A percentile compares a stretch with the other conserved stretches of the same genome.
Conservation (phyloP, 2,113 vertebrate genomes). For the Odontophorus gujanensis region DNA sequence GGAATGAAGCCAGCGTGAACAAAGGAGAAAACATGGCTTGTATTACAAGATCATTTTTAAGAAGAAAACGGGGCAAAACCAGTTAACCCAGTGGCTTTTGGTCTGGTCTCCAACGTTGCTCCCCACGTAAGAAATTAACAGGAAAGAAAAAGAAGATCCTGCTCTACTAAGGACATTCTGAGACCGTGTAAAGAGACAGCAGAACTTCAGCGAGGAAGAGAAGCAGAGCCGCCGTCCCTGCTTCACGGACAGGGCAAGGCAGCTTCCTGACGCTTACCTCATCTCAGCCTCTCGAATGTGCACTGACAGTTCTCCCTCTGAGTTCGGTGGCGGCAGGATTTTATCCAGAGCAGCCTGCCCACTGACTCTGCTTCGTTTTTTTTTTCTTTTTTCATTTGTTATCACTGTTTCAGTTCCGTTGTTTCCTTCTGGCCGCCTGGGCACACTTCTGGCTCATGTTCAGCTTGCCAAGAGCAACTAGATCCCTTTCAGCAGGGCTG, state of each 20-base stretch:
- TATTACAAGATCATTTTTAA: neutral
- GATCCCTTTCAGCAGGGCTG: too few species aligned
- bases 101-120: neutral
- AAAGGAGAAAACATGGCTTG: neutral
- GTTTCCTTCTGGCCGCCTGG: neutral
- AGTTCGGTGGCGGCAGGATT: neutral
- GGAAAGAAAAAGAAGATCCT: neutral
- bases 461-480: too few species aligned
- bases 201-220: neutral
- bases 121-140: neutral
- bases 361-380: neutral
- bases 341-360: neutral
- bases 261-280: rapidly evolving
- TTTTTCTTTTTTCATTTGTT: neutral
- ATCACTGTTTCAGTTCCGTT: neutral
- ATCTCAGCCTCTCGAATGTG: neutral
- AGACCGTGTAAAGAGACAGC: neutral
- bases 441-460: neutral
- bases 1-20: neutral
- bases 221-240: rapidly evolving
- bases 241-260: neutral
- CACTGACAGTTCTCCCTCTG: neutral
- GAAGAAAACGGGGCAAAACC: neutral
- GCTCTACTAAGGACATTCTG: too few species aligned
- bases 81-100: neutral